Percentiles rank a stretch among this genome's conserved stretches.
Conservation (phyloP, 2,113 vertebrate species). For the Hemicordylus capensis region DNA sequence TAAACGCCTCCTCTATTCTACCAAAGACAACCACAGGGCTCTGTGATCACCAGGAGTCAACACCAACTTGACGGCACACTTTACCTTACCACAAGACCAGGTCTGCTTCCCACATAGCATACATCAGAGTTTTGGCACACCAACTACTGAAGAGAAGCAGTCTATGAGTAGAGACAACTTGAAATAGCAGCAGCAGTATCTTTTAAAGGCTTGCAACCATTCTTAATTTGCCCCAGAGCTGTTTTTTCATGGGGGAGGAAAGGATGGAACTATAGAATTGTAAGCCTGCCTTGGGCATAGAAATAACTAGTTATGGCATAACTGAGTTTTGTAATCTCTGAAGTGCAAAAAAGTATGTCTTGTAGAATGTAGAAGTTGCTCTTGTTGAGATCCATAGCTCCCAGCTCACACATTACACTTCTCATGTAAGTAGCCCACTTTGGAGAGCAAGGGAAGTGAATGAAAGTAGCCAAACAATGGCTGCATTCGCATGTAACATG, state of each 20-base stretch:
- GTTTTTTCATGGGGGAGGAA: not conserved
- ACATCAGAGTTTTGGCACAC: not conserved
- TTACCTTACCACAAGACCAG: too few relatives aligned
- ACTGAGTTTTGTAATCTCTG: not conserved
- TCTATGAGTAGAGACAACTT: not conserved
- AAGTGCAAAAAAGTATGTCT: not conserved
- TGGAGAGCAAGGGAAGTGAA: not conserved
- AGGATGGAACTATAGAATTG: too few relatives aligned
- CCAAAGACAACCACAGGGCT: too few relatives aligned
- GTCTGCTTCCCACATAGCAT: too few relatives aligned
- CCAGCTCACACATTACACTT: not conserved
- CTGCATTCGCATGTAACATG: too few relatives aligned
- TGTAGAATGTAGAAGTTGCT: not conserved
- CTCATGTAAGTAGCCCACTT: not conserved
- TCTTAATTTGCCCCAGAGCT: not conserved
- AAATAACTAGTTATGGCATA: not conserved
- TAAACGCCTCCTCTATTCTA: too few relatives aligned
- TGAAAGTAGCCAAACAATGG: not conserved
- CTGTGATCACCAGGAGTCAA: too few relatives aligned
- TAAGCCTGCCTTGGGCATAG: not conserved
- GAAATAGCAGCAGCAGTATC: not conserved
- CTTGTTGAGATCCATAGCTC: not conserved
- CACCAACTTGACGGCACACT: too few relatives aligned
- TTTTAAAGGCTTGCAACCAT: not conserved
- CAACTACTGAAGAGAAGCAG: not conserved